Evolutionary conservation across 2,888 invertebrate species (phyloP).

Genomic region (Scaptomyza parva): DNA sequence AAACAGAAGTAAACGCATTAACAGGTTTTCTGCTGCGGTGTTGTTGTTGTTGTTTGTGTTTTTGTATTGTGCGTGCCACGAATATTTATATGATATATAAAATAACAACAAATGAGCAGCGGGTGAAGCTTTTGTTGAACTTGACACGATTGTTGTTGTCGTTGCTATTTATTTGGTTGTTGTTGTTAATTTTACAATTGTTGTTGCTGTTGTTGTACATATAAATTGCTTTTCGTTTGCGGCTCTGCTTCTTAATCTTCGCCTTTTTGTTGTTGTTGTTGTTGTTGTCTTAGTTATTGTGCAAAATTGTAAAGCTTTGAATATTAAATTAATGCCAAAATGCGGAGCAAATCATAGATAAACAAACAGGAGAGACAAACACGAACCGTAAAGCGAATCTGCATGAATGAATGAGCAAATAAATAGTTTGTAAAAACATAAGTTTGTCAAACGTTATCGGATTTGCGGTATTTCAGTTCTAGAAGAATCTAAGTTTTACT

Average conservation of each 20-base stretch:
- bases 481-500: no score
- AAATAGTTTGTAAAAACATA: neutral
- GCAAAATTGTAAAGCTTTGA: conserved; percentile 68
- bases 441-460: neutral
- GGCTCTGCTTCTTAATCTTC: conserved; percentile 5
- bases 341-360: conserved; percentile 17
- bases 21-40: conserved; percentile 58
- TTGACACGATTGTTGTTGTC: conserved; percentile 66
- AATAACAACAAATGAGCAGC: conserved; percentile 45
- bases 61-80: conserved; percentile 63
- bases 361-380: conserved; percentile 17
- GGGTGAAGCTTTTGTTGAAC: conserved; percentile 76
- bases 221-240: conserved; percentile 42
- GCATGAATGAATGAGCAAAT: conserved; percentile 13
- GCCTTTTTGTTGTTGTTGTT: conserved; percentile 42
- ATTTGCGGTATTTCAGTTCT: neutral
- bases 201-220: conserved; percentile 31
- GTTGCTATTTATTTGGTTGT: conserved; percentile 45
- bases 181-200: conserved; percentile 31
- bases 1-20: conserved; percentile 62
- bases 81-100: conserved; percentile 48
- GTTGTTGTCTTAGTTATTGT: conserved; percentile 59
- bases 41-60: conserved; percentile 8
- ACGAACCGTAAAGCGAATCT: conserved; percentile 18
- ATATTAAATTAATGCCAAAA: conserved; percentile 56